phyloP scores from a whole-genome alignment of 1,140 invertebrate species.

The Eumeta japonica region DNA sequence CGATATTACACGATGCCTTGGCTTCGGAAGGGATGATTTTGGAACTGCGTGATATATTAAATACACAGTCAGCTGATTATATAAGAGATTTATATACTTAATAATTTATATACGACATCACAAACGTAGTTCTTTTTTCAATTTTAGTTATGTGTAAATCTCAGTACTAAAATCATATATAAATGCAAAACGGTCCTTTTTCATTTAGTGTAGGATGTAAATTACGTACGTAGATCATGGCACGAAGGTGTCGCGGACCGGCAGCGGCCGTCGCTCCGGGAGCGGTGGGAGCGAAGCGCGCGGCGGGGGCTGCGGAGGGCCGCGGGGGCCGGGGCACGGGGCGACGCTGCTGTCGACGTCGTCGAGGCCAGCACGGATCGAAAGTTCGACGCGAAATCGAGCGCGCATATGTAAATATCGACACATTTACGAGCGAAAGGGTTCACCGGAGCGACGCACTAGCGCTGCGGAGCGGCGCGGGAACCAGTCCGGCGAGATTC shows the following conservation, averaged over 20 bases:
- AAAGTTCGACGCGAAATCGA: conserved; percentile 54
- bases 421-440: conserved; percentile 57
- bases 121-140: too few species aligned
- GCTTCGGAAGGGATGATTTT: too few species aligned
- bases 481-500: conserved; percentile 56
- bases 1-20: too few species aligned
- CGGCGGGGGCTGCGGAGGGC: conserved; percentile 36
- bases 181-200: too few species aligned
- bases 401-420: conserved; percentile 56
- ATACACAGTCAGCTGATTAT: too few species aligned
- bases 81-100: too few species aligned
- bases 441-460: conserved; percentile 56
- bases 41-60: too few species aligned
- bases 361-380: conserved; percentile 37
- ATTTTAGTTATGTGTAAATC: too few species aligned
- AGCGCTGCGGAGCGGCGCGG: conserved; percentile 50
- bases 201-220: too few species aligned
- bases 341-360: conserved; percentile 28
- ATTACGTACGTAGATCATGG: conserved; percentile 49
- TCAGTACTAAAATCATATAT: too few species aligned
- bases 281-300: conserved; percentile 27
- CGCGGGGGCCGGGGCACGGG: conserved; percentile 20
- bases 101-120: too few species aligned
- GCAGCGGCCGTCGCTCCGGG: conserved; percentile 26
- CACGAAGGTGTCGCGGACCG: conserved; percentile 21